Evolutionary conservation across 2,113 vertebrate species (phyloP).

Genomic region (Bagarius yarrelli): DNA sequence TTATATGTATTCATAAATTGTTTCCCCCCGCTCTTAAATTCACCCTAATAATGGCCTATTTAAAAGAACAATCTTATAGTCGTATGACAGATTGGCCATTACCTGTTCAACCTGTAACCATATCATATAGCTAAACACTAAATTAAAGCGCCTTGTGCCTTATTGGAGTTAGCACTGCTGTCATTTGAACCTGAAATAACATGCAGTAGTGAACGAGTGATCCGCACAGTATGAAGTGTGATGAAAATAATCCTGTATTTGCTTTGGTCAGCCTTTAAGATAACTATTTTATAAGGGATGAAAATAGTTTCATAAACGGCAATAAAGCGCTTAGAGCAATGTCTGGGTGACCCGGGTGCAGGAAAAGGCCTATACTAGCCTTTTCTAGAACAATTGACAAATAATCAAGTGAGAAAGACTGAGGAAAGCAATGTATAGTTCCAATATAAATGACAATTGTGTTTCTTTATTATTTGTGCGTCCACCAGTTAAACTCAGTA

Average conservation of each 20-base stretch:
- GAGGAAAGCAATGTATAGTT: background rate
- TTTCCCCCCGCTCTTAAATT: slow-evolving; percentile 36
- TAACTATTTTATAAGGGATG: slow-evolving; percentile 49
- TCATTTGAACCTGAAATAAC: slow-evolving; percentile 58
- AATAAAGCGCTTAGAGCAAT: slow-evolving; percentile 42
- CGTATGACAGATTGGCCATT: slow-evolving; percentile 64
- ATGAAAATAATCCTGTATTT: slow-evolving; percentile 48
- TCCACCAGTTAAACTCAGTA: background rate
- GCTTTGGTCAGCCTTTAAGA: slow-evolving; percentile 48
- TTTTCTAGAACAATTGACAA: slow-evolving; percentile 12
- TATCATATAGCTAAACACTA: slow-evolving; percentile 60
- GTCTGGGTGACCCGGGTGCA: slow-evolving; percentile 34
- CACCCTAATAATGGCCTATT: slow-evolving; percentile 38
- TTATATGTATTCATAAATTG: slow-evolving; percentile 44
- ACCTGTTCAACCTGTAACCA: slow-evolving; percentile 57
- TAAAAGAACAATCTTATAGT: slow-evolving; percentile 55
- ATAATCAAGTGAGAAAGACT: background rate
- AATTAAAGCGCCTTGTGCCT: slow-evolving; percentile 63
- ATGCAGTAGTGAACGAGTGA: slow-evolving; percentile 54
- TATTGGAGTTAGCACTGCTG: slow-evolving; percentile 54
- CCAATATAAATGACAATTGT: slow-evolving; percentile 7
- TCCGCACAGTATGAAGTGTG: slow-evolving; percentile 37
- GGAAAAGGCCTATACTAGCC: slow-evolving; percentile 39
- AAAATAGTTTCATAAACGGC: slow-evolving; percentile 56
- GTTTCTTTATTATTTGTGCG: background rate